A percentile compares a stretch with the other conserved stretches of the same genome.
Evolutionary conservation across 2,888 invertebrate species (phyloP).

Genomic region (Pycnomerus fuliginosus): DNA sequence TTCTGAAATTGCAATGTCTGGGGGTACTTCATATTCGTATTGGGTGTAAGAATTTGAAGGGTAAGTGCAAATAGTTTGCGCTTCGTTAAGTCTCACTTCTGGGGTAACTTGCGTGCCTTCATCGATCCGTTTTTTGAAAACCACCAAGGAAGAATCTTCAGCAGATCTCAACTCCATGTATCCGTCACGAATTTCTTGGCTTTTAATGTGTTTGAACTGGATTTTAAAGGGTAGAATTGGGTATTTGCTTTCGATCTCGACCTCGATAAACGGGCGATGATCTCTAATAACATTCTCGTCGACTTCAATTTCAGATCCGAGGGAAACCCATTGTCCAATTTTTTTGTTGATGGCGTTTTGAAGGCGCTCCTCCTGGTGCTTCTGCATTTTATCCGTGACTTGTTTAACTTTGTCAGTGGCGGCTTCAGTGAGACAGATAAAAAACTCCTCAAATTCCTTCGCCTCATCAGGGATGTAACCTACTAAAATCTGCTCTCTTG

Average conservation of each 20-base stretch:
- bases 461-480: constrained; percentile 68
- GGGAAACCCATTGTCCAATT: constrained; percentile 36
- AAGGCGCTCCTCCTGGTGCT: constrained; percentile 51
- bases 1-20: constrained; percentile 21
- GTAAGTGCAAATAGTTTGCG: constrained; percentile 69
- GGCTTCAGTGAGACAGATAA: constrained; percentile 62
- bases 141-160: constrained; percentile 59
- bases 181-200: constrained; percentile 64
- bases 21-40: constrained; percentile 55
- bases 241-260: constrained; percentile 67
- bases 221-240: constrained; percentile 52
- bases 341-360: constrained; percentile 34
- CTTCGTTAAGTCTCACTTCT: constrained; percentile 49
- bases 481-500: constrained; percentile 57
- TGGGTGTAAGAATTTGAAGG: constrained; percentile 72
- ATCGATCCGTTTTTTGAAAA: constrained; percentile 60
- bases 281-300: constrained; percentile 54
- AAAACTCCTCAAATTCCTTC: constrained; percentile 66
- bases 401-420: constrained; percentile 56
- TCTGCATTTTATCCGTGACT: constrained; percentile 60
- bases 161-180: constrained; percentile 66
- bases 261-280: constrained; percentile 61
- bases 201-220: constrained; percentile 58
- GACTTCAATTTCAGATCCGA: constrained; percentile 68
- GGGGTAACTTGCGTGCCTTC: constrained; percentile 61